phyloP scores from a whole-genome alignment of 2,797 vertebrate species.

The Tinamus major region DNA sequence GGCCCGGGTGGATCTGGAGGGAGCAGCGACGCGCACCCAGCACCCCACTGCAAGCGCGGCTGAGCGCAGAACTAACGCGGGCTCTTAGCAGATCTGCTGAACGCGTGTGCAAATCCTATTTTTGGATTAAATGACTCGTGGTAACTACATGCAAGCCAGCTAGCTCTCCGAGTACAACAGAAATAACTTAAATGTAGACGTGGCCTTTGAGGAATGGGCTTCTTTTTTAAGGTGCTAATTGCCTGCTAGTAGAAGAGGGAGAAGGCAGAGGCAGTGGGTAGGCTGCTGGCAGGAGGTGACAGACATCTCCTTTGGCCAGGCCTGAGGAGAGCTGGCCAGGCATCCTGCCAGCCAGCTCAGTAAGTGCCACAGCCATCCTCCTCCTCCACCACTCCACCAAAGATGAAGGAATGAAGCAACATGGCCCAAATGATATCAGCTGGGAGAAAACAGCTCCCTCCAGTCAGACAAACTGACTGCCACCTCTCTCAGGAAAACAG shows the following conservation, averaged over 20 bases:
- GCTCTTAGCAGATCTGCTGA: conserved; percentile 41
- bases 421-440: background rate
- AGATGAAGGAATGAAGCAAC: background rate
- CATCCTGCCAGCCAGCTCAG: background rate
- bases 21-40: background rate
- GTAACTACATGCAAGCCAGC: conserved; percentile 26
- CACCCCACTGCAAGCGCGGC: background rate
- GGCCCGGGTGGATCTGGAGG: background rate
- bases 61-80: conserved; percentile 36
- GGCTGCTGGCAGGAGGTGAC: background rate
- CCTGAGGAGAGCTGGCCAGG: background rate
- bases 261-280: background rate
- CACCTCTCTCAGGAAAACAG: background rate
- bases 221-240: background rate
- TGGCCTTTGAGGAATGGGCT: background rate
- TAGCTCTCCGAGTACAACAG: background rate
- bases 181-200: background rate
- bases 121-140: conserved; percentile 62
- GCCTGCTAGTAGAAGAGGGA: background rate
- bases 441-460: background rate
- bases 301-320: background rate
- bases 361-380: background rate
- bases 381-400: background rate
- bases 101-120: conserved; percentile 49
- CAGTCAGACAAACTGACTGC: background rate